phyloP scores from a whole-genome alignment of 1,140 invertebrate genomes.

The Megalonaias nervosa region DNA sequence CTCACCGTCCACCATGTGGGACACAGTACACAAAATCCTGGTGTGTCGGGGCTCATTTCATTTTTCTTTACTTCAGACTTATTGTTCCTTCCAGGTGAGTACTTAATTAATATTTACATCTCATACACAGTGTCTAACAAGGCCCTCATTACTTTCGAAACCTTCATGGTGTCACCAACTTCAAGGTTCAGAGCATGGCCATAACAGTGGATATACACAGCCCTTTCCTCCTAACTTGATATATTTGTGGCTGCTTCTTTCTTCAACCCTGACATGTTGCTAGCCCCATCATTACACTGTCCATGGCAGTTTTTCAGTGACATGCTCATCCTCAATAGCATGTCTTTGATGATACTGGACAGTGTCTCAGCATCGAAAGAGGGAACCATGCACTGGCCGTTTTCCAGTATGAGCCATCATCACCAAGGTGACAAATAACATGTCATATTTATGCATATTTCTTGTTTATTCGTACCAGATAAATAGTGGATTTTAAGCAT shows the following conservation, averaged over 20 bases:
- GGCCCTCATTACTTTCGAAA: neutral
- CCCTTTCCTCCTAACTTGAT: neutral
- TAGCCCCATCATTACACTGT: conserved; percentile 3
- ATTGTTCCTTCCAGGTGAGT: neutral
- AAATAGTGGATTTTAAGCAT: no score
- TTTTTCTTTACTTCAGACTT: neutral
- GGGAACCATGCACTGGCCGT: no score
- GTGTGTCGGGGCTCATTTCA: neutral
- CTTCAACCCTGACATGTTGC: conserved; percentile 7
- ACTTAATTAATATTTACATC: neutral
- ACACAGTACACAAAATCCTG: neutral
- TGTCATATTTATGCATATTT: no score
- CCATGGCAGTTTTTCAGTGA: neutral
- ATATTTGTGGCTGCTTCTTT: no score
- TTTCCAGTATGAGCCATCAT: no score
- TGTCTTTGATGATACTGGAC: conserved; percentile 1
- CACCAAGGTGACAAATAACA: no score
- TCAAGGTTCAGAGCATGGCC: conserved; percentile 13
- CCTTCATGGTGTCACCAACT: conserved; percentile 1
- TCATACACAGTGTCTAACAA: conserved; percentile 4
- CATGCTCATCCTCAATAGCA: neutral
- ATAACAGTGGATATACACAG: conserved; percentile 7
- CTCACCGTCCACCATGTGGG: conserved; percentile 2
- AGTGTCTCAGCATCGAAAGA: conserved; percentile 8
- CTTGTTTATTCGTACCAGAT: no score